Evolutionary conservation across 2,113 vertebrate species (phyloP).

Genomic region (Peucedramus taeniatus): DNA sequence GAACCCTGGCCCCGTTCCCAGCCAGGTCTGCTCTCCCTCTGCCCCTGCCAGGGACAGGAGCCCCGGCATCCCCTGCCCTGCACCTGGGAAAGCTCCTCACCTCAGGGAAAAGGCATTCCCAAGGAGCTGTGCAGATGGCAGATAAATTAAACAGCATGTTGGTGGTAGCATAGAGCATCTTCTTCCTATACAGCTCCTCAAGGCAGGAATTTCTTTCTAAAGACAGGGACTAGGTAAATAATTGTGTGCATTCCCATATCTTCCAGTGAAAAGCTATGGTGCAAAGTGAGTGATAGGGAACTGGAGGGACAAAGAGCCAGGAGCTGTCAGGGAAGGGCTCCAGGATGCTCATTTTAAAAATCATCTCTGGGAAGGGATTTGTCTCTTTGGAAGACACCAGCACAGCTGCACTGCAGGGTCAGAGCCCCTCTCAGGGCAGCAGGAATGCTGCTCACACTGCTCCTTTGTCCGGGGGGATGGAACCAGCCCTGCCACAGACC

Average conservation of each 20-base stretch:
- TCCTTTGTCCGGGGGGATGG: background rate
- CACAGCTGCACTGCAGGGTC: background rate
- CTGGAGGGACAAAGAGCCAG: background rate
- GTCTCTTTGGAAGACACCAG: background rate
- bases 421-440: accelerated
- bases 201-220: background rate
- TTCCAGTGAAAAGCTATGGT: background rate
- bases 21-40: background rate
- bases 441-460: background rate
- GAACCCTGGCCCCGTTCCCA: accelerated
- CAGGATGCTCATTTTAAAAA: background rate
- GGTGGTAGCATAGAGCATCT: background rate
- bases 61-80: background rate
- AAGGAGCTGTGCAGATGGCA: background rate
- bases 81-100: background rate
- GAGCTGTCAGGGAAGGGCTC: background rate
- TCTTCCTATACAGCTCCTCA: background rate
- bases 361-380: background rate
- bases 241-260: background rate
- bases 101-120: background rate
- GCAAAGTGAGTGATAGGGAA: background rate
- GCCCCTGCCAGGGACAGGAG: background rate
- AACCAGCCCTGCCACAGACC: background rate
- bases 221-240: background rate
- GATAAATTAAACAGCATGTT: background rate